Evolutionary conservation across 2,113 vertebrate species (phyloP).

Genomic region (Melanerpes formicivorus): DNA sequence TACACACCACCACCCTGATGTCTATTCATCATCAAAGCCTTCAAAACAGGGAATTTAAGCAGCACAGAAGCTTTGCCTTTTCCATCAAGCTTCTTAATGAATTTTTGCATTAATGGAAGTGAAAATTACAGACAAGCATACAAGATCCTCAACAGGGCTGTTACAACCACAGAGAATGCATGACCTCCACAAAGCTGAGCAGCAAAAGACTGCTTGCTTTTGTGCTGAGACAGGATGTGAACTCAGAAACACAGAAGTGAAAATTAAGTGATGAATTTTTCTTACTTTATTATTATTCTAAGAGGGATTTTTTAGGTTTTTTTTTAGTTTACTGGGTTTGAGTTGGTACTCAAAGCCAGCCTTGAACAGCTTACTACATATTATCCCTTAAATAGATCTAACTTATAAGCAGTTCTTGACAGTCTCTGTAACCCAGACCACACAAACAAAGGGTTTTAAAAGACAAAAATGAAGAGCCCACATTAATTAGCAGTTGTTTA

Average conservation of each 20-base stretch:
- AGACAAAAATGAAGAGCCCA: not conserved
- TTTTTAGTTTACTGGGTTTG: not conserved
- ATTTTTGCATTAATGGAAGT: not conserved
- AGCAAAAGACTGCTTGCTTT: not conserved
- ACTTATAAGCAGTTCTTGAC: not conserved
- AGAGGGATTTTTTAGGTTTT: not conserved
- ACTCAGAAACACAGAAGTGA: not conserved
- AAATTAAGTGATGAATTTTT: not conserved
- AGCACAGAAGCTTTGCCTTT: constrained; percentile 5
- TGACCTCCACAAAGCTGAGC: rapidly evolving
- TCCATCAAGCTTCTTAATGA: constrained; percentile 2
- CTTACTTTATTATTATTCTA: not conserved
- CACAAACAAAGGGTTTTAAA: not conserved
- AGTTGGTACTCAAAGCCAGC: not conserved
- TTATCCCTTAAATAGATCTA: not conserved
- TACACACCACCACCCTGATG: not conserved
- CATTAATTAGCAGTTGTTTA: constrained; percentile 41
- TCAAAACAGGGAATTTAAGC: not conserved
- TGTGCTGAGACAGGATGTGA: not conserved
- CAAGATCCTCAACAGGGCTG: not conserved
- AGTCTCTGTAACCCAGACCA: not conserved
- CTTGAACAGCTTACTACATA: not conserved
- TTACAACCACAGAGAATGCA: not conserved
- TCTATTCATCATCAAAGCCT: not conserved
- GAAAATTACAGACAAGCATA: not conserved